Conservation (phyloP, 1,140 invertebrate genomes). For the Bombus waltoni region DNA sequence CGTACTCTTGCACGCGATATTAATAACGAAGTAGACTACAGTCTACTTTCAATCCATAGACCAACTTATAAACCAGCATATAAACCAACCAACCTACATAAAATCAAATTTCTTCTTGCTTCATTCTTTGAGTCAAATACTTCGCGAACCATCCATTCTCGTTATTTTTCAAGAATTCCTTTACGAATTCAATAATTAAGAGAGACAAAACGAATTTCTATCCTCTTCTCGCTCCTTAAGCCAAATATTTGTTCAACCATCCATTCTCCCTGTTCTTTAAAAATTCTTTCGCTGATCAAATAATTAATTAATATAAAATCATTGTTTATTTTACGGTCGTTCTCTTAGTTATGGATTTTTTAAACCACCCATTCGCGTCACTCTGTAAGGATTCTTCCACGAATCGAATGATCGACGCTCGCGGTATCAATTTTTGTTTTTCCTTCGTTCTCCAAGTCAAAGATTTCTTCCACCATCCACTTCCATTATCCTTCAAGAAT, state of each 20-base stretch:
- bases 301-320: neutral
- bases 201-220: neutral
- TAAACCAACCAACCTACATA: neutral
- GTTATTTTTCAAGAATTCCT: neutral
- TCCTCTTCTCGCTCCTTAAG: too few relatives aligned
- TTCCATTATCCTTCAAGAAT: neutral
- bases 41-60: neutral
- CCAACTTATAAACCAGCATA: neutral
- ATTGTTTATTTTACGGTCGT: too few relatives aligned
- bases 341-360: neutral
- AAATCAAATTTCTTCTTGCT: neutral
- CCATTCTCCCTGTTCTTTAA: neutral
- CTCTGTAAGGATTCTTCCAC: neutral
- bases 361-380: neutral
- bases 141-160: neutral
- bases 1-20: neutral
- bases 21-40: neutral
- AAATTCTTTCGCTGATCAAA: neutral
- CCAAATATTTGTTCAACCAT: neutral
- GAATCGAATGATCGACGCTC: neutral
- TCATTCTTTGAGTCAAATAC: neutral
- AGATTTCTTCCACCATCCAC: neutral
- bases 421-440: neutral
- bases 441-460: neutral
- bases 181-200: neutral